Conservation (phyloP, 2,797 vertebrate genomes). For the Microctenopoma lineatum region DNA sequence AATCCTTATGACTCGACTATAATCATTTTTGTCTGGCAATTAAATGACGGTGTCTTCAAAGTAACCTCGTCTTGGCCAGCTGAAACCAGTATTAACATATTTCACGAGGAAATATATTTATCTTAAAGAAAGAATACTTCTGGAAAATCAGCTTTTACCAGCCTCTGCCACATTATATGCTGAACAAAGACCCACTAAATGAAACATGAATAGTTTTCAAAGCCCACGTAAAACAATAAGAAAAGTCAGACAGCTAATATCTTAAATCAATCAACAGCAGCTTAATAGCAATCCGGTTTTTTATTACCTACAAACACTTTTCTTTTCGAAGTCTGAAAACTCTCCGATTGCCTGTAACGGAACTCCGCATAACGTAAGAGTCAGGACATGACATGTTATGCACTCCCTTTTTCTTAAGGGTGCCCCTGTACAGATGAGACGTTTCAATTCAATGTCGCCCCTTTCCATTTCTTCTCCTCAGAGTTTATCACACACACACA, state of each 20-base stretch:
- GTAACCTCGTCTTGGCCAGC: neutral
- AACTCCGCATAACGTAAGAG: conserved; percentile 11
- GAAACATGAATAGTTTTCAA: neutral
- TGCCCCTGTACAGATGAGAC: conserved; percentile 38
- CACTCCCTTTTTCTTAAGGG: conserved; percentile 6
- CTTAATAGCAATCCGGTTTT: neutral
- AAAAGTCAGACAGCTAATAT: neutral
- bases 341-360: neutral
- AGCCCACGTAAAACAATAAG: neutral
- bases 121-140: neutral
- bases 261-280: neutral
- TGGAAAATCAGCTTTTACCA: neutral
- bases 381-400: conserved; percentile 25
- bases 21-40: neutral
- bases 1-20: neutral
- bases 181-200: no score
- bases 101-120: neutral
- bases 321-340: neutral
- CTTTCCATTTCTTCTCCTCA: conserved; percentile 2
- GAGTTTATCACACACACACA: conserved; percentile 1
- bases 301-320: neutral
- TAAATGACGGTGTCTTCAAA: conserved; percentile 6
- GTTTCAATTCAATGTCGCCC: conserved; percentile 27
- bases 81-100: neutral
- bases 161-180: neutral